Base-by-base conservation (phyloP, 2,888 invertebrate genomes). In the Pachycephus smyrnensis region DNA sequence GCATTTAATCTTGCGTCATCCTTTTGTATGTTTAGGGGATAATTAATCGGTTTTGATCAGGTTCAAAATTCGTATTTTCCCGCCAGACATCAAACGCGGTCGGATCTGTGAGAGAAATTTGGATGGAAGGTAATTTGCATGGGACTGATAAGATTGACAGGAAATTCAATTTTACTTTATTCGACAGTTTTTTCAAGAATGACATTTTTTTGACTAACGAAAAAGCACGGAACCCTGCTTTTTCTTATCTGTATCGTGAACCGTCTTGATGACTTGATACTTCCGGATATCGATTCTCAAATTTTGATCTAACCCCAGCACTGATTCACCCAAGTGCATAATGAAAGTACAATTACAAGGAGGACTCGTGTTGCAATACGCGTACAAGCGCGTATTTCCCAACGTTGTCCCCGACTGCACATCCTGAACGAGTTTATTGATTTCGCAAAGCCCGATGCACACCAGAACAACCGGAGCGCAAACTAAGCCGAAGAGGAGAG, bases 361-460 rank as follows among this genome's bases (percentile, higher is more conserved):
- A 86, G 23, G 55, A 86, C 84, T 84, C 77, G 83, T 89, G 88
- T 84, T 82, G 88, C 88, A 88, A 89, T 31, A 31, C 71, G 71
- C 32, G 31, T 71, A 71, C 71, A 71, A 71, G 71, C 71, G 71
- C 32, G 71, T 71, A 4, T 71, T 74, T 37, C 36, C 55, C 71
- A 73, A 75, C 87, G 86, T 89, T 88, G 84, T 86, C 86, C 84
- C 82, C 86, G 87, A 83, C 86, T 85, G 87, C 86, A 55, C 55
- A 88, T 89, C 86, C 85, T 87, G 88, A 88, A 87, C 86, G 87
- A 87, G 85, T 86, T 85, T 83, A 82, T 80, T 82, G 88, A 90
- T 90, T 90, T 90, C 91, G 86, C 87, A 87, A 87, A 87, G 84
- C 82, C 74, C 9, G 55, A 23, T 55, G 55, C 23, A 55, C 55